Percentiles rank a stretch among this genome's conserved stretches.
phyloP scores from a whole-genome alignment of 2,797 vertebrate species.

The Pelobates cultripes region DNA sequence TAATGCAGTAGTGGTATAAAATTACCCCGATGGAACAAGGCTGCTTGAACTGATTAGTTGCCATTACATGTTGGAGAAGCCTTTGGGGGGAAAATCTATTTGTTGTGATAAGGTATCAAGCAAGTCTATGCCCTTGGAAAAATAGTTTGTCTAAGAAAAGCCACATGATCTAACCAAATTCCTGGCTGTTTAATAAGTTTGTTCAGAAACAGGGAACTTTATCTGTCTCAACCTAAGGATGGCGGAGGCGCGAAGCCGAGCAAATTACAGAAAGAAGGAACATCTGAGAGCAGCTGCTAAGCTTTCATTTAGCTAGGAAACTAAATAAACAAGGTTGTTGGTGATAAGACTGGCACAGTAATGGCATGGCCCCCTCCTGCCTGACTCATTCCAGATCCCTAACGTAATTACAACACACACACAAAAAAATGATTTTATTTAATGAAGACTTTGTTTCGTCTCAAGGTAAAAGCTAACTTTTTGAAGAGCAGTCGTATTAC shows the following conservation, averaged over 20 bases:
- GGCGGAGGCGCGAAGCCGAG: neutral
- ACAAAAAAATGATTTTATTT: conserved; percentile 17
- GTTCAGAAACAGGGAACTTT: conserved; percentile 35
- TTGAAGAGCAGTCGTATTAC: neutral
- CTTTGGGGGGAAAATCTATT: conserved; percentile 19
- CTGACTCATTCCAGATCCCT: conserved; percentile 8
- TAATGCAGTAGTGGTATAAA: neutral
- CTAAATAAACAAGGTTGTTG: conserved; percentile 36
- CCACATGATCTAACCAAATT: conserved; percentile 40
- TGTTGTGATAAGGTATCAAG: conserved; percentile 50
- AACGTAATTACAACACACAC: conserved; percentile 28
- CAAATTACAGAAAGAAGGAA: conserved; percentile 9
- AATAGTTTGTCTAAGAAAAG: conserved; percentile 53
- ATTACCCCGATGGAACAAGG: neutral
- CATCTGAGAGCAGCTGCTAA: conserved; percentile 17
- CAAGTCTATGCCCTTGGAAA: conserved; percentile 34
- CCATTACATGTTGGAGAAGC: conserved; percentile 15
- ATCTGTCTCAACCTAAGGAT: conserved; percentile 14
- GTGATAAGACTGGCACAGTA: conserved; percentile 23
- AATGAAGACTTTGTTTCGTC: neutral
- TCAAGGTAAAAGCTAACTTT: conserved; percentile 21
- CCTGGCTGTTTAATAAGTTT: conserved; percentile 47
- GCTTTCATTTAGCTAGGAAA: conserved; percentile 20
- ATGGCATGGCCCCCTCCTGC: neutral
- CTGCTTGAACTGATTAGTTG: conserved; percentile 5